These are phyloP conservation scores for Myopa testacea DNA, from an alignment of 2,888 invertebrate genomes.

Conservation along the genomic window DNA sequence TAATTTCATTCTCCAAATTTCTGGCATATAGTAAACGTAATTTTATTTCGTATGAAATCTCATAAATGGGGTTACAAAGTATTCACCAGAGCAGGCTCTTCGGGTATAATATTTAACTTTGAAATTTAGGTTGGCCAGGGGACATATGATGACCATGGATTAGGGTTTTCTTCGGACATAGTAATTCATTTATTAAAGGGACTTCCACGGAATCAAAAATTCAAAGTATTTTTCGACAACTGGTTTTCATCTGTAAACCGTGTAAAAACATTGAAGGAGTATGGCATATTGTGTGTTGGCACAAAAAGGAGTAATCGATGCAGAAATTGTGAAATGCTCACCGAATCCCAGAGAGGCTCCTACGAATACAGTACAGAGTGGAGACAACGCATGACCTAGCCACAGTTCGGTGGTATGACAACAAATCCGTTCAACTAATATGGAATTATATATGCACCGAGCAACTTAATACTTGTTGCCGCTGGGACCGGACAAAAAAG, in stretches of 20 bases:
- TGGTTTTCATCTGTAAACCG: neutral
- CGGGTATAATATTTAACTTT: too few species aligned
- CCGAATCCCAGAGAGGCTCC: constrained; percentile 15
- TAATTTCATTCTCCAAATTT: too few species aligned
- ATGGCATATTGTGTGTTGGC: neutral
- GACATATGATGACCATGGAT: too few species aligned
- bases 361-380: constrained; percentile 18
- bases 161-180: neutral
- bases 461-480: constrained; percentile 7
- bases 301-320: neutral
- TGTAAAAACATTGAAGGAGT: neutral
- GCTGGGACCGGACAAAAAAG: constrained; percentile 15
- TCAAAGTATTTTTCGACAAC: neutral
- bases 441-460: constrained; percentile 18
- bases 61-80: too few species aligned
- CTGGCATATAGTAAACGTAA: too few species aligned
- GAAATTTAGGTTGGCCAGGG: too few species aligned
- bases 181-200: neutral
- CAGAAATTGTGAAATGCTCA: constrained; percentile 6
- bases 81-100: too few species aligned
- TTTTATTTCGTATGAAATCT: too few species aligned
- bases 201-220: neutral
- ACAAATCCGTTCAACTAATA: constrained; percentile 5
- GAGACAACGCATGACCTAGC: constrained; percentile 17
- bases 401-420: constrained; percentile 24